These are phyloP conservation scores for Chamaetylas fuelleborni DNA, from an alignment of 2,113 vertebrate genomes.

Conservation along the genomic window DNA sequence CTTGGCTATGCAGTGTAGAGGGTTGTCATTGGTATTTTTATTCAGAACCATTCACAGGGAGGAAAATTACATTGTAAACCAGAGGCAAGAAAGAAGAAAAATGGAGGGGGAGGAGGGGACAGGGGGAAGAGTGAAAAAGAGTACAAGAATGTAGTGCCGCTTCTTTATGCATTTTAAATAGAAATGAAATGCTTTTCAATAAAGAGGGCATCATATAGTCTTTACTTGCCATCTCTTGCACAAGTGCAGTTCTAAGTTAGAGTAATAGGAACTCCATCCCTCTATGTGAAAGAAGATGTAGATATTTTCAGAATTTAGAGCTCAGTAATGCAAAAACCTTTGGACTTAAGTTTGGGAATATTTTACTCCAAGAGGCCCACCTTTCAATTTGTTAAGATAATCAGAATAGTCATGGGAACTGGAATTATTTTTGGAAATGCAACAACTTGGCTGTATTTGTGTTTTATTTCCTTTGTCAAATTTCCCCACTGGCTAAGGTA, in stretches of 20 bases:
- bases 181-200: neutral
- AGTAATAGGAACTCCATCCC: neutral
- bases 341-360: neutral
- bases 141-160: neutral
- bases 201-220: neutral
- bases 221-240: neutral
- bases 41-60: neutral
- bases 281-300: fast-evolving
- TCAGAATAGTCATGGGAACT: neutral
- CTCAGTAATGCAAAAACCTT: neutral
- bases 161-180: neutral
- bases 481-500: neutral
- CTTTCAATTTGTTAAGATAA: neutral
- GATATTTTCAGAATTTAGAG: neutral
- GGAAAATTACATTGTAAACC: neutral
- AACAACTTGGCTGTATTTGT: neutral
- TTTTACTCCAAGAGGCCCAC: neutral
- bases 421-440: neutral
- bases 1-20: neutral
- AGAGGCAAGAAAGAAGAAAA: neutral
- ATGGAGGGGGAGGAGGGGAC: fast-evolving
- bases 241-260: neutral
- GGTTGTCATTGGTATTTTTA: neutral
- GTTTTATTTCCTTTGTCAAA: neutral
- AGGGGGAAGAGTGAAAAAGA: neutral